Conservation (phyloP, 2,888 invertebrate species). For the Exephanes ischioxanthus region DNA sequence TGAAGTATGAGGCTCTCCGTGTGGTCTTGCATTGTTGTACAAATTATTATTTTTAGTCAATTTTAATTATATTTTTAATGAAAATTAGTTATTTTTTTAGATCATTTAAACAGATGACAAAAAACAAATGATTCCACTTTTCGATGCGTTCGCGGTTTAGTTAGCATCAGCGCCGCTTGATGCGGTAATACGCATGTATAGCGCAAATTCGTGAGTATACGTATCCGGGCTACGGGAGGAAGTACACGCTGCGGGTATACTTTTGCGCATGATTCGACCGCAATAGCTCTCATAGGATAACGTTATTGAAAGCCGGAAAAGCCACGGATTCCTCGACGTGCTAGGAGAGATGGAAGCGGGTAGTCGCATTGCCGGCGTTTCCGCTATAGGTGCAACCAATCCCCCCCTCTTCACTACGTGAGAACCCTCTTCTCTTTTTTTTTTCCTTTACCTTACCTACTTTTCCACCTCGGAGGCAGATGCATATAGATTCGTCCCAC, state of each 20-base stretch:
- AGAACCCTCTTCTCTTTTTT: slow-evolving; percentile 18
- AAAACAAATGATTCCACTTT: neutral
- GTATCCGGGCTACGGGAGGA: neutral
- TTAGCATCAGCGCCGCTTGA: neutral
- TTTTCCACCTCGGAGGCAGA: slow-evolving; percentile 1
- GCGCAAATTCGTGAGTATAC: neutral
- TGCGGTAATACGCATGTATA: neutral
- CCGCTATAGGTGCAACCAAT: neutral
- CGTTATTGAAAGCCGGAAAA: slow-evolving; percentile 72
- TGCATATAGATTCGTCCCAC: slow-evolving; percentile 1
- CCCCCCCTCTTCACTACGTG: slow-evolving; percentile 18
- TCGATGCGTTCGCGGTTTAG: neutral
- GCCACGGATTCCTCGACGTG: slow-evolving; percentile 58
- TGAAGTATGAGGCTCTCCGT: no score
- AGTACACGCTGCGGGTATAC: slow-evolving; percentile 43
- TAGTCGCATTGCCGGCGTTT: neutral
- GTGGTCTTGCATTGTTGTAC: no score
- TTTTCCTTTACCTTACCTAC: slow-evolving; percentile 25
- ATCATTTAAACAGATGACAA: neutral
- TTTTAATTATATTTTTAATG: neutral
- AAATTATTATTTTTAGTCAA: neutral
- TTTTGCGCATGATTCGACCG: slow-evolving; percentile 66
- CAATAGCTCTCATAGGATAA: slow-evolving; percentile 70
- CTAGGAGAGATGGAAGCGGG: slow-evolving; percentile 14
- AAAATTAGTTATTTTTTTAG: neutral